Evolutionary conservation across 2,113 vertebrate species (phyloP), one percentile per base, ranked within the genome.

Genomic region (Lamprologus ornatipinnis): DNA sequence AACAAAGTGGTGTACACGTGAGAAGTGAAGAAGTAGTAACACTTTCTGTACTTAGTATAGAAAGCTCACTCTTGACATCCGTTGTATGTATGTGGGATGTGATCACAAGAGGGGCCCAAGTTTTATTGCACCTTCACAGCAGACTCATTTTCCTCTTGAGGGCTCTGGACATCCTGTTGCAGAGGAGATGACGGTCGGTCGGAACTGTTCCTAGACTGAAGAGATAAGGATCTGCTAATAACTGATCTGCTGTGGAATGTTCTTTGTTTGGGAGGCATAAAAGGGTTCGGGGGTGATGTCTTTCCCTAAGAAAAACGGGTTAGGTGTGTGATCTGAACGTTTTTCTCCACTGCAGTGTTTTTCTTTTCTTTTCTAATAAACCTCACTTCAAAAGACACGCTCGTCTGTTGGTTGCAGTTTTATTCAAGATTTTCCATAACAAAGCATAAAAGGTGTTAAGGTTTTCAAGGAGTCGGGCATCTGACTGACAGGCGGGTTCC

Each of bases 71-170:
- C 28, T 28, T 28, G 28, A 28, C 28, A 26, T 26, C 26, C 4
- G 26, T 26, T 26, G 26, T 4, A 21, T 12, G n/a, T 3, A 3
- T 12, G 5, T 53, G 51, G 9, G 0, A 54, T 54, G n/a, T 54
- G 51, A 54, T 54, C 10, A 23, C 5, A 53, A 53, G 19, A n/a
- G 4, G 49, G 19, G 49, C 9, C 8, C 17, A 10, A 10, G 49
- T 53, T 53, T 53, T n/a, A 53, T 10, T 53, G 49, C 49, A 10
- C 19, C 49, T 53, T 53, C 51, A 21, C n/a, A 12, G 51, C 10
- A 54, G 51, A 21, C 51, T 54, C 6, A 0, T 54, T 21, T 54
- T 54, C n/a, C n/a, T 21, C 51, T 54, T 54, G n/a, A 12, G 3
- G n/a, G 51, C n/a, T 21, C 10, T 54, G n/a, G n/a, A 54, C 53